Percentiles rank a stretch among this genome's conserved stretches.
phyloP scores from a whole-genome alignment of 2,113 vertebrate species.

The Phyllostomus hastatus region DNA sequence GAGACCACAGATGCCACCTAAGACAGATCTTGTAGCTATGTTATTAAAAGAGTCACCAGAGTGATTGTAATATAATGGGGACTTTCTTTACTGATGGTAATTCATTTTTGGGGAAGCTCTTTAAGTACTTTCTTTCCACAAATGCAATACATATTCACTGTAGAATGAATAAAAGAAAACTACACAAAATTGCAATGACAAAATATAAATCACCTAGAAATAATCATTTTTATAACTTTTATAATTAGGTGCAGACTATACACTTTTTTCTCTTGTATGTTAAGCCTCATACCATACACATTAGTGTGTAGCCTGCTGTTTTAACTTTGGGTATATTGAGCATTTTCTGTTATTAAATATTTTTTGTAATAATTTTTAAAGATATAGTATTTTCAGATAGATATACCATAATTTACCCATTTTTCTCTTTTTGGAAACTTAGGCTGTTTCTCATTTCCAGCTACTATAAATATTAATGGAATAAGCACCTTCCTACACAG shows the following conservation, averaged over 20 bases:
- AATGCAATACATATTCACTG: background rate
- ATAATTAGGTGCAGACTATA: background rate
- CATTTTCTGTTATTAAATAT: slow-evolving; percentile 11
- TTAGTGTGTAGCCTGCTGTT: background rate
- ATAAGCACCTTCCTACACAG: background rate
- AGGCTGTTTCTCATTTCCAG: background rate
- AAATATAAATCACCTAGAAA: slow-evolving; percentile 21
- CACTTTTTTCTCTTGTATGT: background rate
- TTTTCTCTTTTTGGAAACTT: background rate
- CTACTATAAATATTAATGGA: background rate
- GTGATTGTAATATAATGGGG: background rate
- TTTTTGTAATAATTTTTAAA: slow-evolving; percentile 22
- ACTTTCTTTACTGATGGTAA: background rate
- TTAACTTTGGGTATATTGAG: background rate
- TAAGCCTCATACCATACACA: slow-evolving; percentile 7
- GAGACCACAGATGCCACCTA: background rate
- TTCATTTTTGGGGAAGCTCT: background rate
- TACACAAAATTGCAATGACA: background rate
- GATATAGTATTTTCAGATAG: background rate
- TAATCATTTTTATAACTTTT: slow-evolving; percentile 13
- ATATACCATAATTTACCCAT: background rate
- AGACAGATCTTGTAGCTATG: background rate
- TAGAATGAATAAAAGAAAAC: background rate
- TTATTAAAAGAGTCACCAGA: background rate
- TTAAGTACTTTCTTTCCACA: slow-evolving; percentile 3